These are phyloP conservation scores for Eclectus roratus DNA, from an alignment of 2,113 vertebrate species.

Conservation along the genomic window DNA sequence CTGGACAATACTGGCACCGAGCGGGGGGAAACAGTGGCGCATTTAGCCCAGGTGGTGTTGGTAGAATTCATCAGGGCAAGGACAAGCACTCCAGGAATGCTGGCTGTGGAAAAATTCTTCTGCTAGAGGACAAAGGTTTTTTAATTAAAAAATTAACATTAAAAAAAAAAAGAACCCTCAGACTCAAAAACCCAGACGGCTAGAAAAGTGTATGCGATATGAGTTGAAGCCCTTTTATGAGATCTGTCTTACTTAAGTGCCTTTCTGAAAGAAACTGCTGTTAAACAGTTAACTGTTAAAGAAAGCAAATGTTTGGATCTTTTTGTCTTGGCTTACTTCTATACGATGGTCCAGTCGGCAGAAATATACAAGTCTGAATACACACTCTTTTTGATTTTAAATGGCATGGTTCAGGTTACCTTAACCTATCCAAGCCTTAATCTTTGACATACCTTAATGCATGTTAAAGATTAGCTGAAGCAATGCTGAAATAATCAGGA, in stretches of 20 bases:
- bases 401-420: background rate
- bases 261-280: background rate
- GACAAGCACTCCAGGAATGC: background rate
- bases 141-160: background rate
- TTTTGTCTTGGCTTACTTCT: background rate
- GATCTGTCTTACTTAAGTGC: background rate
- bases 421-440: background rate
- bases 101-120: background rate
- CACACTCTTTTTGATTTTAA: background rate
- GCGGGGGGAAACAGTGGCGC: background rate
- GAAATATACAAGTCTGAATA: background rate
- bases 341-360: background rate
- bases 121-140: background rate
- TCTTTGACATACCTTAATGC: background rate
- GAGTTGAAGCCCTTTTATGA: background rate
- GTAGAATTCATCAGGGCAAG: background rate
- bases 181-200: rapidly evolving
- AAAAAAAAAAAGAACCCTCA: background rate
- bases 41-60: background rate
- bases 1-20: conserved; percentile 48
- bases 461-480: background rate
- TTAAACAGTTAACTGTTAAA: background rate
- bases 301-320: background rate
- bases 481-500: background rate
- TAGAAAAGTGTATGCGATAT: background rate